Conservation (phyloP, 2,797 vertebrate species). For the Eospalax fontanierii region DNA sequence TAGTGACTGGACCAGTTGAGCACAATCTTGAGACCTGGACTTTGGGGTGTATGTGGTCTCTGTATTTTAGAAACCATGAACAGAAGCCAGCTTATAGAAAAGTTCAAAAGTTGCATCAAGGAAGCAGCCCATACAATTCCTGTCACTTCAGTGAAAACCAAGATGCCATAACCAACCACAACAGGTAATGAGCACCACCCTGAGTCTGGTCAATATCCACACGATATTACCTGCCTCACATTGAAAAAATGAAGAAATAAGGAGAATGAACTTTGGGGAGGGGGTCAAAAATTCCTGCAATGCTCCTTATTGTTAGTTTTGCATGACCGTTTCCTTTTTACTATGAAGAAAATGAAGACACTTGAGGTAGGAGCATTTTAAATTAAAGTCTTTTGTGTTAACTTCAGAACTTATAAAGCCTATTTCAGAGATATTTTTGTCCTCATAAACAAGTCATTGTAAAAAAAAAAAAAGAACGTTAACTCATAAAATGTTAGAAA, state of each 20-base stretch:
- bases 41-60: background rate
- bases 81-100: background rate
- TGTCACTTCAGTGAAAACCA: background rate
- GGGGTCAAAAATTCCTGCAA: background rate
- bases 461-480: conserved; percentile 31
- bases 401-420: conserved; percentile 42
- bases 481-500: conserved; percentile 16
- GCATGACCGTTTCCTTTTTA: background rate
- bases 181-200: background rate
- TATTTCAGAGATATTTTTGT: conserved; percentile 48
- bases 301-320: conserved; percentile 17
- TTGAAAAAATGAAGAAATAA: background rate
- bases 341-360: conserved; percentile 34
- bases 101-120: background rate
- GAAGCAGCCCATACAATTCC: background rate
- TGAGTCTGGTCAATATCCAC: background rate
- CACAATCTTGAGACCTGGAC: background rate
- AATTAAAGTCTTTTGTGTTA: conserved; percentile 65
- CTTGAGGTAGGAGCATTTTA: conserved; percentile 33
- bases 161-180: background rate
- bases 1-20: background rate
- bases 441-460: conserved; percentile 57
- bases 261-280: background rate
- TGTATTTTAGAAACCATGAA: background rate
- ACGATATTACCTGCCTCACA: background rate